Evolutionary conservation across 2,888 invertebrate species (phyloP), one percentile per base, ranked within the genome.

Genomic region (Platypus cylindrus): DNA sequence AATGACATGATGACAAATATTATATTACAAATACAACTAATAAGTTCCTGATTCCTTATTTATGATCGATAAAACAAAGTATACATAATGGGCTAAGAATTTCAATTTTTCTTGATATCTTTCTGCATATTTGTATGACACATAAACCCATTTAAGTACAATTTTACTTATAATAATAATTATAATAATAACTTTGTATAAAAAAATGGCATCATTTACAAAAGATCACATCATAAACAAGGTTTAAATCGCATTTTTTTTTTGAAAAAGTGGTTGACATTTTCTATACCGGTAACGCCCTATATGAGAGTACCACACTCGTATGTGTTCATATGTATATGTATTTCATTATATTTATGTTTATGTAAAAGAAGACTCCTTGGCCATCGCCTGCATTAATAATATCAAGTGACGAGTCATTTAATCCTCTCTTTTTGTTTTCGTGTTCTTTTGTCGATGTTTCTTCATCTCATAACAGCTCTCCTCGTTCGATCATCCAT

Each of bases 251-350:
- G 20, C 26, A 13, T 32, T 31, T n/a, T n/a, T n/a, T n/a, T n/a
- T n/a, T n/a, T n/a, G n/a, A n/a, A 36, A 36, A 36, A 36, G 36
- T 14, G 23, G 36, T 36, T 36, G 36, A 36, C 36, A 36, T 36
- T 36, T n/a, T 36, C 28, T 32, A 9, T 36, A 32, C 32, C 32
- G 36, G 36, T 32, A 28, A 32, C 36, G 36, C 36, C 36, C 36
- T 23, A 23, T n/a, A n/a, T n/a, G n/a, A n/a, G n/a, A n/a, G n/a
- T n/a, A n/a, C n/a, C n/a, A n/a, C n/a, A n/a, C n/a, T n/a, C n/a
- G n/a, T n/a, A n/a, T n/a, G n/a, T n/a, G n/a, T n/a, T n/a, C n/a
- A n/a, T n/a, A n/a, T n/a, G n/a, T n/a, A n/a, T n/a, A n/a, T n/a
- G n/a, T n/a, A n/a, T n/a, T n/a, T n/a, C n/a, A n/a, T n/a, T n/a